These are phyloP conservation scores for Ptychoptera contaminata DNA, from an alignment of 2,888 invertebrate species.

Conservation along the genomic window DNA sequence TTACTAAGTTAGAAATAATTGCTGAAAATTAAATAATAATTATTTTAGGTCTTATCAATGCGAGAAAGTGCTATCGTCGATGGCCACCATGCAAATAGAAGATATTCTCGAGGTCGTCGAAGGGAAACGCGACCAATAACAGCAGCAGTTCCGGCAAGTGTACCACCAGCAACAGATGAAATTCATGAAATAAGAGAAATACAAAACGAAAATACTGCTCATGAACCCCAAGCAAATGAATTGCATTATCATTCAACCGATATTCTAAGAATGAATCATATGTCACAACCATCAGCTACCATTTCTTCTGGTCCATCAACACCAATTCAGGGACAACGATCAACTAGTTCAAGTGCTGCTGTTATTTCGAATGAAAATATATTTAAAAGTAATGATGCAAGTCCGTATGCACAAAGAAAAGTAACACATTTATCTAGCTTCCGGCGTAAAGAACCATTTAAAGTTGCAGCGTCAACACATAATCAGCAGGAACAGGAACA, in stretches of 20 bases:
- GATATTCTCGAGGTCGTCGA: background rate
- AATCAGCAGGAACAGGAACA: no score
- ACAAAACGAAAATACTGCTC: background rate
- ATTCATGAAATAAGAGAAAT: background rate
- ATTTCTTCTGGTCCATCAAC: background rate
- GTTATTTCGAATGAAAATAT: no score
- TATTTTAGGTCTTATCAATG: constrained; percentile 4
- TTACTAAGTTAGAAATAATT: no score
- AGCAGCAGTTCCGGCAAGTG: background rate
- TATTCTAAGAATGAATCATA: constrained; percentile 1
- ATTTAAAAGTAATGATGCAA: no score
- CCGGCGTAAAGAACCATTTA: no score
- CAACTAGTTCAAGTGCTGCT: no score
- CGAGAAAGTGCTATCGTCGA: background rate
- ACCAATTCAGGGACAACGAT: background rate
- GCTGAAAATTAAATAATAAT: background rate
- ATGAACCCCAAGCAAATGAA: background rate
- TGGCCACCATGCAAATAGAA: background rate
- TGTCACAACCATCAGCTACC: background rate
- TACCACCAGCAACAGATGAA: background rate
- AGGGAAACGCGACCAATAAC: background rate
- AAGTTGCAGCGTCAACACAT: no score
- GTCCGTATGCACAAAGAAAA: no score
- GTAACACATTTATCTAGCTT: no score
- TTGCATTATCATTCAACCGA: constrained; percentile 3